A percentile compares a stretch with the other conserved stretches of the same genome.
Conservation (phyloP, 2,113 vertebrate genomes). For the Sander lucioperca region DNA sequence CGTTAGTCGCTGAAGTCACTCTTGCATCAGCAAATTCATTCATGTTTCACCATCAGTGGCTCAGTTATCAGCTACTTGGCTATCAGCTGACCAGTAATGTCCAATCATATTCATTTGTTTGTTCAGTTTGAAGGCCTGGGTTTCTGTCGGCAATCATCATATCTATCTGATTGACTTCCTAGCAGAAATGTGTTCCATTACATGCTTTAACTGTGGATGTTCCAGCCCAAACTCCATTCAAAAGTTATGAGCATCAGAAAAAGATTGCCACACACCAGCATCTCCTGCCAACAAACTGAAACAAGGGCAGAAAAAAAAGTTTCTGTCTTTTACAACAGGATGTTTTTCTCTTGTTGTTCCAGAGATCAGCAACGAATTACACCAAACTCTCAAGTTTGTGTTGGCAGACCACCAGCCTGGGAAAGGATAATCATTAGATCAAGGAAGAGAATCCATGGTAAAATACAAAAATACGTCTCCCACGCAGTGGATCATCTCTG, state of each 20-base stretch:
- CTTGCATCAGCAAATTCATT: background rate
- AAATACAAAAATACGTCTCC: slow-evolving; percentile 42
- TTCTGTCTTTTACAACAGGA: background rate
- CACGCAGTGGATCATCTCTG: slow-evolving; percentile 46
- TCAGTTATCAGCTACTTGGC: too few relatives aligned
- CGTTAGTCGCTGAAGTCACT: background rate
- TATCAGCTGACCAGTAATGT: background rate
- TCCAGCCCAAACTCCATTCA: background rate
- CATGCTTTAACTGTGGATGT: background rate
- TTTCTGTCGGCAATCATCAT: background rate
- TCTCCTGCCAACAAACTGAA: background rate
- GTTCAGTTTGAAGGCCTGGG: background rate
- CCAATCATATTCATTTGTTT: background rate
- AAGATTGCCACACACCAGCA: background rate
- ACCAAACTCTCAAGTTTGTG: slow-evolving; percentile 21
- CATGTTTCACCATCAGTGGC: too few relatives aligned
- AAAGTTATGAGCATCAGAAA: background rate
- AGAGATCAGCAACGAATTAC: background rate
- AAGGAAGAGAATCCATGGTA: slow-evolving; percentile 25
- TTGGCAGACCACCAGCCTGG: slow-evolving; percentile 40
- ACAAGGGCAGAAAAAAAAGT: background rate
- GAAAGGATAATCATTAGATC: slow-evolving; percentile 38
- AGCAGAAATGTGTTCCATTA: background rate
- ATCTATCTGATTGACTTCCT: background rate
- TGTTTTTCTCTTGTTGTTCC: background rate